phyloP scores from a whole-genome alignment of 2,113 vertebrate genomes.

The Myrmecophaga tridactyla region DNA sequence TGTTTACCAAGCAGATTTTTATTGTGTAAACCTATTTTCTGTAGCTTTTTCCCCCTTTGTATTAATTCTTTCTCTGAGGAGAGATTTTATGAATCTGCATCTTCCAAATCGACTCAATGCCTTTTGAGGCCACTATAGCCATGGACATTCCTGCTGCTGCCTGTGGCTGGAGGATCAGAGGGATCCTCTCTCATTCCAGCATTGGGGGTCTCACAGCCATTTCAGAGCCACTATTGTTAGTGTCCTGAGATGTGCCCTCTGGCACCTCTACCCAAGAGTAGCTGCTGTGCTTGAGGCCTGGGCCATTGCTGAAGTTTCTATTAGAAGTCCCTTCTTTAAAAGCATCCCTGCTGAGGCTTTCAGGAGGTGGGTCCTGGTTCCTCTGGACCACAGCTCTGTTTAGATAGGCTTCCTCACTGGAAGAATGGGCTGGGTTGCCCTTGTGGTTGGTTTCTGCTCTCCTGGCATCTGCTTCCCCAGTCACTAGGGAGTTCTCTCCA shows the following conservation, averaged over 20 bases:
- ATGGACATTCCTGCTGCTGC: slow-evolving; percentile 76
- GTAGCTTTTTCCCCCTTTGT: too few species aligned
- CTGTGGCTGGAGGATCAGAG: slow-evolving; percentile 72
- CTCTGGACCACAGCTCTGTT: slow-evolving; percentile 56
- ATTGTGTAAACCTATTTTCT: too few species aligned
- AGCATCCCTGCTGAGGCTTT: slow-evolving; percentile 75
- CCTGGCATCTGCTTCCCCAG: slow-evolving; percentile 82
- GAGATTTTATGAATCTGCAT: slow-evolving; percentile 86
- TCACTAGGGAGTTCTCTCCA: slow-evolving; percentile 81
- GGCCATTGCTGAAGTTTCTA: slow-evolving; percentile 77
- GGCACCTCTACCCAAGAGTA: slow-evolving; percentile 74
- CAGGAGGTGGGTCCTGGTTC: slow-evolving; percentile 72
- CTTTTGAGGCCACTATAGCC: slow-evolving; percentile 89
- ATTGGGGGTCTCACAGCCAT: slow-evolving; percentile 82
- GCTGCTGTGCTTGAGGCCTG: slow-evolving; percentile 75
- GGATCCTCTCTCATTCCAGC: slow-evolving; percentile 81
- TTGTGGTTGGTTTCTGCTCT: slow-evolving; percentile 84
- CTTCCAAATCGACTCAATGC: slow-evolving; percentile 88
- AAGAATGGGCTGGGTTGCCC: slow-evolving; percentile 59
- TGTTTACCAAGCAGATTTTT: slow-evolving; percentile 75
- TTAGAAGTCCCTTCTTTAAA: slow-evolving; percentile 76
- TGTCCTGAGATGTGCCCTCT: slow-evolving; percentile 80
- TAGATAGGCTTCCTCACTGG: slow-evolving; percentile 76
- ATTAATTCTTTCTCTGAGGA: slow-evolving; percentile 95
- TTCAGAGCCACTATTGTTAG: slow-evolving; percentile 74